Conservation (phyloP, 1,140 invertebrate genomes). For the Cydia pomonella region DNA sequence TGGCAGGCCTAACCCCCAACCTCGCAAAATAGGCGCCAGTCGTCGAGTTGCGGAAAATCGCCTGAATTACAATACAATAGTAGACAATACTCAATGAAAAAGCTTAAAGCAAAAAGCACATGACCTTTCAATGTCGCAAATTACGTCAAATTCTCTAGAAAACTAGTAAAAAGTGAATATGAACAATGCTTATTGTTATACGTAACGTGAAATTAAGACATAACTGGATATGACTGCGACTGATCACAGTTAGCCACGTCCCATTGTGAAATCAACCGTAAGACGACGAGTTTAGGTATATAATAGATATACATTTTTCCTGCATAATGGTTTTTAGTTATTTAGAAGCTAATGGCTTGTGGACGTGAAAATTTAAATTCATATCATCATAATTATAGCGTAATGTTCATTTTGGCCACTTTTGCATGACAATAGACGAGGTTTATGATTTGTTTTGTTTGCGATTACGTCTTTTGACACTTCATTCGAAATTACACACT, state of each 20-base stretch:
- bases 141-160: conserved; percentile 10
- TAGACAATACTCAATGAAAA: not conserved
- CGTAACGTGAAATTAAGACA: conserved; percentile 22
- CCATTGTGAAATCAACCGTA: not conserved
- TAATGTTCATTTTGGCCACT: not conserved
- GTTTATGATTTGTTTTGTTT: not conserved
- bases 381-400: not conserved
- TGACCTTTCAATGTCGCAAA: conserved; percentile 9
- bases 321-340: not conserved
- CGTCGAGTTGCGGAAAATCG: too few species aligned
- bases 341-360: not conserved
- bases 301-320: not conserved
- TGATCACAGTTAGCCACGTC: not conserved
- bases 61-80: too few species aligned
- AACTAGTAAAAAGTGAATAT: conserved; percentile 16
- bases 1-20: too few species aligned
- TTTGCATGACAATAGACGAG: conserved; percentile 10
- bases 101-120: not conserved
- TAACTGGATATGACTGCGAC: conserved; percentile 11
- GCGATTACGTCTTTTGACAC: not conserved
- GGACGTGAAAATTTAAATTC: not conserved
- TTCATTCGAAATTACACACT: not conserved
- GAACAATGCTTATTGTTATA: conserved; percentile 21
- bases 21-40: too few species aligned
- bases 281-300: not conserved